Percentiles rank a stretch among this genome's conserved stretches.
Conservation (phyloP, 2,797 vertebrate species). For the Astyanax mexicanus region DNA sequence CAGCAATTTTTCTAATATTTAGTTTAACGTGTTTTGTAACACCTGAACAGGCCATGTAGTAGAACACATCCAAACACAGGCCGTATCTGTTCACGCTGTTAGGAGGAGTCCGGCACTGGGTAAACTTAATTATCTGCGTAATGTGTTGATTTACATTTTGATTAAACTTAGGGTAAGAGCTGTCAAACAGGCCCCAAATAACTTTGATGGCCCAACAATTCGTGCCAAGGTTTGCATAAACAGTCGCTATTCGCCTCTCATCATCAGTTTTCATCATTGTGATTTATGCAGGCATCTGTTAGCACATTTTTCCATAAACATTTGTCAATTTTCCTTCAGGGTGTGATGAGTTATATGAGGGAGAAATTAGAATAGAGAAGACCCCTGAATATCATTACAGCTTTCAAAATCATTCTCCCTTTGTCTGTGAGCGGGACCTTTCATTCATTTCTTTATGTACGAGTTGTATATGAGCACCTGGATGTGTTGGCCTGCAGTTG, state of each 20-base stretch:
- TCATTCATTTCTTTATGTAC: too few species aligned
- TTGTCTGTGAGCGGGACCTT: too few species aligned
- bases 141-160: slow-evolving; percentile 52
- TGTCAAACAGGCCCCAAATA: slow-evolving; percentile 41
- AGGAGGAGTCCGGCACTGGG: slow-evolving; percentile 19
- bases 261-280: slow-evolving; percentile 26
- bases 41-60: not conserved
- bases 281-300: slow-evolving; percentile 39
- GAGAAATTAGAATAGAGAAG: slow-evolving; percentile 6
- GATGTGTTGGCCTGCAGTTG: too few species aligned
- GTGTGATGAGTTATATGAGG: slow-evolving; percentile 12
- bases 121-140: slow-evolving; percentile 41
- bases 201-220: slow-evolving; percentile 37
- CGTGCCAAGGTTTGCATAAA: slow-evolving; percentile 46
- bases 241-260: slow-evolving; percentile 28
- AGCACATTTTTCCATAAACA: slow-evolving; percentile 28
- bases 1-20: too few species aligned
- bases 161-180: slow-evolving; percentile 43
- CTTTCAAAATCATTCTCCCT: not conserved
- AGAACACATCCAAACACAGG: not conserved
- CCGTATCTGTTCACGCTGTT: slow-evolving; percentile 1
- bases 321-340: slow-evolving; percentile 24
- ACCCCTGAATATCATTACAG: slow-evolving; percentile 6
- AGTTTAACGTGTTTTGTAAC: not conserved
- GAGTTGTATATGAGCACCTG: too few species aligned